A percentile compares a stretch with the other conserved stretches of the same genome.
Conservation (phyloP, 2,113 vertebrate species). For the Arenaria interpres region DNA sequence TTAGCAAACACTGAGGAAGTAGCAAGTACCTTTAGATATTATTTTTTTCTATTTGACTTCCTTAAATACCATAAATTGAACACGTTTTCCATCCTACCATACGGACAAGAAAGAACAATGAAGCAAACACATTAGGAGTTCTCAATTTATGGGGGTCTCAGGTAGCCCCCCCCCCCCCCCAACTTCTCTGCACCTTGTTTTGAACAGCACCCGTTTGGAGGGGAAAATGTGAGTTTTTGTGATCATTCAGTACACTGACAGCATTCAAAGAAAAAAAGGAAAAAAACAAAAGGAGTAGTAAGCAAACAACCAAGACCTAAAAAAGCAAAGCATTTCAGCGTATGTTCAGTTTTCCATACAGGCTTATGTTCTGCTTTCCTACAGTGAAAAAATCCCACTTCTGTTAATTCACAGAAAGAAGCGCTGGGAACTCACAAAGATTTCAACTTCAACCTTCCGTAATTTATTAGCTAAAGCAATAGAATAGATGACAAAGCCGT, state of each 20-base stretch:
- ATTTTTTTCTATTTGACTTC: background rate
- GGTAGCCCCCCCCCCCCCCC: background rate
- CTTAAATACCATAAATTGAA: slow-evolving; percentile 7
- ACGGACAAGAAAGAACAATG: background rate
- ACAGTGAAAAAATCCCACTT: background rate
- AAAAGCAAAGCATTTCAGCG: background rate
- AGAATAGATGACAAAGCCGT: background rate
- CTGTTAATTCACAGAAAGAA: background rate
- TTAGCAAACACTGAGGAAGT: slow-evolving; percentile 32
- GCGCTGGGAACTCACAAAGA: background rate
- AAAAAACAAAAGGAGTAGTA: background rate
- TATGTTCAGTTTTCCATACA: background rate
- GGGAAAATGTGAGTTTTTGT: background rate
- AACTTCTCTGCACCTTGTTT: background rate
- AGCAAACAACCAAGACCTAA: background rate
- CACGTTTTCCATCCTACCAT: background rate
- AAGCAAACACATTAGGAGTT: background rate
- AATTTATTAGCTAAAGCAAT: background rate
- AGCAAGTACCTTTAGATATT: slow-evolving; percentile 2
- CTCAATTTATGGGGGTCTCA: background rate
- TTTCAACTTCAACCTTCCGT: background rate
- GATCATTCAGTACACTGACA: background rate
- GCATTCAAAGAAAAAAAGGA: background rate
- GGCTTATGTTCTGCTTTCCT: background rate
- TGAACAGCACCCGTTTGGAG: background rate